Evolutionary conservation across 2,113 vertebrate genomes (phyloP).

Genomic region (Oreochromis spilurus): DNA sequence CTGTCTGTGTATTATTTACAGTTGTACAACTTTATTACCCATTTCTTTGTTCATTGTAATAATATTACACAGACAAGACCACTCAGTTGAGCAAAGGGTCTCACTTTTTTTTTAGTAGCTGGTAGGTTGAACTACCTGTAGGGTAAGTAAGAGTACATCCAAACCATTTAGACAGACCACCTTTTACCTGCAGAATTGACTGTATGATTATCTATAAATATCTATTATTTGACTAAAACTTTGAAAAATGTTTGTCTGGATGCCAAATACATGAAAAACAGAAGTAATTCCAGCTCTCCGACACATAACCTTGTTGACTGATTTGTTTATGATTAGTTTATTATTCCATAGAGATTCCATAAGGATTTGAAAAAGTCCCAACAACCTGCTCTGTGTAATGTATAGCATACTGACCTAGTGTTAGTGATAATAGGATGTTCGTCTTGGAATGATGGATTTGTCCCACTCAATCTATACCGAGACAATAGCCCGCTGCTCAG

Average conservation of each 20-base stretch:
- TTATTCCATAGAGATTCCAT: not conserved
- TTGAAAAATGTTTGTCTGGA: not conserved
- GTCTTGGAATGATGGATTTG: not conserved
- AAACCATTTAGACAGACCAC: not conserved
- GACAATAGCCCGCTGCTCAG: not conserved
- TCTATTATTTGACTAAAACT: not conserved
- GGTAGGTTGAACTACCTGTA: not conserved
- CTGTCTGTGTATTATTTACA: too few species aligned
- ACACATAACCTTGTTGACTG: not conserved
- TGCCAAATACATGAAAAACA: not conserved
- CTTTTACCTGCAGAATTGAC: not conserved
- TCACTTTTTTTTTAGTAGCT: not conserved
- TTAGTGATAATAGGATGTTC: not conserved
- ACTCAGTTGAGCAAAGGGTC: not conserved
- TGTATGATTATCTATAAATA: not conserved
- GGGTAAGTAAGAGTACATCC: not conserved
- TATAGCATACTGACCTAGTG: not conserved
- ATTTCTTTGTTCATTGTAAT: too few species aligned
- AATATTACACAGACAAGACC: not conserved
- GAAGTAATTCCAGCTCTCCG: not conserved
- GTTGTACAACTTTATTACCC: too few species aligned
- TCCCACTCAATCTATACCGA: not conserved
- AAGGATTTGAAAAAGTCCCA: not conserved
- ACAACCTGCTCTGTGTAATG: not conserved
- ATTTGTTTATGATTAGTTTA: not conserved